A percentile compares a stretch with the other conserved stretches of the same genome.
Evolutionary conservation across 2,113 vertebrate species (phyloP).

Genomic region (Salvelinus sp.): DNA sequence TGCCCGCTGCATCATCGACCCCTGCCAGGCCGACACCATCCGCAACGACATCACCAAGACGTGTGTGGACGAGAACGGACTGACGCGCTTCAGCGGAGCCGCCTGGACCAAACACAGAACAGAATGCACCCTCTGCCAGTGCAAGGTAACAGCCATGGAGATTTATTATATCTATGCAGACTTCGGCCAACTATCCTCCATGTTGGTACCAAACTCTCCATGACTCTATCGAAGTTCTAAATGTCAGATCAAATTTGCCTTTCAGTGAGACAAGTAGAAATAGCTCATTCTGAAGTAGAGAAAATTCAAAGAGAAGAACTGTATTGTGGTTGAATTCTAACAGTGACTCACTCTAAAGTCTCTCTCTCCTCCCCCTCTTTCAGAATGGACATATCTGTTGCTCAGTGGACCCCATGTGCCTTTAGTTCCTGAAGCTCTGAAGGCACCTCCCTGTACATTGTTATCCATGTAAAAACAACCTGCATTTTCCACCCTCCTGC

Average conservation of each 20-base stretch:
- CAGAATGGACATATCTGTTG: conserved; percentile 98
- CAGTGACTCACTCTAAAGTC: too few species aligned
- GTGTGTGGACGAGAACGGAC: conserved; percentile 90
- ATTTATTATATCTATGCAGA: not conserved
- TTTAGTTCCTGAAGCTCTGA: conserved; percentile 84
- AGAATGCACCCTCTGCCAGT: conserved; percentile 95
- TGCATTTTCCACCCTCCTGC: conserved; percentile 16
- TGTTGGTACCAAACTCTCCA: not conserved
- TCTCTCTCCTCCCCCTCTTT: conserved; percentile 16
- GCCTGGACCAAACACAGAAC: conserved; percentile 97
- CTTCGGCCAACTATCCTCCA: too few species aligned
- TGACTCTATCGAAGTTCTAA: not conserved
- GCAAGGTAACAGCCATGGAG: conserved; percentile 74
- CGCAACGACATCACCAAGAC: conserved; percentile 97
- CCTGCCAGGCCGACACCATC: conserved; percentile 91
- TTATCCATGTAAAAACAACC: conserved; percentile 60
- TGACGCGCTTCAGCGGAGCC: conserved; percentile 94
- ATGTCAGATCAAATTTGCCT: not conserved
- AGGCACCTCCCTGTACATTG: conserved; percentile 69
- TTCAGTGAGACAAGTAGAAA: not conserved
- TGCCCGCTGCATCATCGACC: conserved; percentile 87
- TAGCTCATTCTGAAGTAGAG: not conserved
- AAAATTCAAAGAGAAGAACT: too few species aligned
- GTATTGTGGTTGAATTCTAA: not conserved
- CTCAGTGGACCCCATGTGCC: conserved; percentile 99